Conservation (phyloP, 2,113 vertebrate species). For the Macquaria australasica region DNA sequence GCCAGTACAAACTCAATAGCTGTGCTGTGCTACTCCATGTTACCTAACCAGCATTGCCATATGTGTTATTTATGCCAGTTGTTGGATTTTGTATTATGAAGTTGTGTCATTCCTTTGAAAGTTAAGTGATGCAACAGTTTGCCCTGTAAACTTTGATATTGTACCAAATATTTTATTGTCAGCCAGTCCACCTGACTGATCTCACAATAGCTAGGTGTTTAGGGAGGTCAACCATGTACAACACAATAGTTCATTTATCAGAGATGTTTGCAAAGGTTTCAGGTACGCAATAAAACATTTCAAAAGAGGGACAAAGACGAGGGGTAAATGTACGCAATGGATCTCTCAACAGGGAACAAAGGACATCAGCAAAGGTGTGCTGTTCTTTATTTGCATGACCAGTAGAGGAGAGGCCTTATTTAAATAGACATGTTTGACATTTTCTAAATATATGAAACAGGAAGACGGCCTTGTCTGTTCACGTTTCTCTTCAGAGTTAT, state of each 20-base stretch:
- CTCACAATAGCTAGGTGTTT: not conserved
- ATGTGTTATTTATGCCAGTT: not conserved
- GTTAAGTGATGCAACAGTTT: not conserved
- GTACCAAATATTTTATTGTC: not conserved
- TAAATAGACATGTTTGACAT: not conserved
- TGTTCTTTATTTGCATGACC: not conserved
- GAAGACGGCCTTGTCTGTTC: too few species aligned
- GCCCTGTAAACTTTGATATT: not conserved
- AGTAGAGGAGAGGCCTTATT: not conserved
- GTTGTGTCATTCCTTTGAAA: not conserved
- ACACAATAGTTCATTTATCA: conserved; percentile 26
- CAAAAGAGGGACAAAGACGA: not conserved
- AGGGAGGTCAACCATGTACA: conserved; percentile 17
- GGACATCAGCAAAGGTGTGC: not conserved
- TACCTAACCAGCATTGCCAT: not conserved
- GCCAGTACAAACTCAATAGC: not conserved
- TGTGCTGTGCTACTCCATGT: not conserved
- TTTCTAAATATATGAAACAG: not conserved
- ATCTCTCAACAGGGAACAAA: not conserved
- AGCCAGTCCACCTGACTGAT: not conserved
- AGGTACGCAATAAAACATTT: not conserved
- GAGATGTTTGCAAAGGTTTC: conserved; percentile 20
- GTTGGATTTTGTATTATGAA: not conserved
- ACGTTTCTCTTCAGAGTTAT: not conserved
- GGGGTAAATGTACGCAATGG: not conserved